Evolutionary conservation across 2,113 vertebrate species (phyloP).

Genomic region (Castor canadensis): DNA sequence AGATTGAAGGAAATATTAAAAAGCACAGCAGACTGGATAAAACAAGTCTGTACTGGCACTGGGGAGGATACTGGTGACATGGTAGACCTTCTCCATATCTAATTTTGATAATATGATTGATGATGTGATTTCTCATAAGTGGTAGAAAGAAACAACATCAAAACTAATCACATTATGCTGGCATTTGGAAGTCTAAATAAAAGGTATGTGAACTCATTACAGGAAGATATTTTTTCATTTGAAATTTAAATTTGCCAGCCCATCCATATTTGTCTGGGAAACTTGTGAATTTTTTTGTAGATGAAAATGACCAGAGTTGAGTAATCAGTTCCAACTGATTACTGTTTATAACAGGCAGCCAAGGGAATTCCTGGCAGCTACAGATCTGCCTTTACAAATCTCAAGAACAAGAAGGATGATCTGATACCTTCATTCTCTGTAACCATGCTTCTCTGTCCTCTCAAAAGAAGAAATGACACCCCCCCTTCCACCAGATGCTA

Average conservation of each 20-base stretch:
- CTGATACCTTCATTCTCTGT: not conserved
- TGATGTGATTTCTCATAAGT: constrained; percentile 78
- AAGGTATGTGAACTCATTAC: constrained; percentile 82
- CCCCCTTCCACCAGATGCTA: not conserved
- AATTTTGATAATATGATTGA: constrained; percentile 82
- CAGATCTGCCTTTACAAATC: constrained; percentile 36
- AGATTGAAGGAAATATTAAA: constrained; percentile 75
- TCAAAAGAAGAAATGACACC: not conserved
- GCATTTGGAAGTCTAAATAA: constrained; percentile 80
- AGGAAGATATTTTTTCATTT: constrained; percentile 78
- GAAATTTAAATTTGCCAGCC: constrained; percentile 78
- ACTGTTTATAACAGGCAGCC: constrained; percentile 68
- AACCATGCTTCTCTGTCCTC: not conserved
- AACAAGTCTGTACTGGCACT: constrained; percentile 71
- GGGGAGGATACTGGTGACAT: constrained; percentile 64
- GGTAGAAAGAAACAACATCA: constrained; percentile 75
- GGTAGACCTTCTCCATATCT: constrained; percentile 68
- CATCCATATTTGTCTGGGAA: constrained; percentile 76
- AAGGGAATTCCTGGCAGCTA: constrained; percentile 57
- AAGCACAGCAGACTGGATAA: constrained; percentile 51
- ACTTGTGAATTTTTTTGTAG: constrained; percentile 79
- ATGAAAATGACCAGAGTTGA: constrained; percentile 79
- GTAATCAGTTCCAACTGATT: constrained; percentile 77
- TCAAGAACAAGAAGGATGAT: not conserved
- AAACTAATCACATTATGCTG: constrained; percentile 79